These are phyloP conservation scores for Drosophila quinaria DNA, from an alignment of 2,888 invertebrate species.

Conservation along the genomic window DNA sequence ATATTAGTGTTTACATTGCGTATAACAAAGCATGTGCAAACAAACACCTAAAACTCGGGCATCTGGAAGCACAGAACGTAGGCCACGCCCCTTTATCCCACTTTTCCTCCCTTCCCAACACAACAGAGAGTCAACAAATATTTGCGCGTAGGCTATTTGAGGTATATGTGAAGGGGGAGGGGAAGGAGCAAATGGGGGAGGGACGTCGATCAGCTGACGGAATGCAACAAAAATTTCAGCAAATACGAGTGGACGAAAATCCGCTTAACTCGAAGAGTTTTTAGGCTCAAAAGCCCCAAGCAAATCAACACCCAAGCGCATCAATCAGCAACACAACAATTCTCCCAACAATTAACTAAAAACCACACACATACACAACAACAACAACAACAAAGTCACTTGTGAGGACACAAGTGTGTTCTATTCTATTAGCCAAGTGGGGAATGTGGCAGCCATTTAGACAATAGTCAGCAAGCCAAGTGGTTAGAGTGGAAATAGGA, in stretches of 20 bases:
- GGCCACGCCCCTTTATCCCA: neutral
- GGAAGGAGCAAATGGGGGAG: no score
- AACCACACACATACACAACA: conserved; percentile 38
- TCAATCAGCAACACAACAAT: conserved; percentile 59
- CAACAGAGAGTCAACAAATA: conserved; percentile 59
- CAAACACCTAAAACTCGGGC: conserved; percentile 61
- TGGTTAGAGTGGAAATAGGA: conserved; percentile 1
- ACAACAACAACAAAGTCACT: conserved; percentile 4
- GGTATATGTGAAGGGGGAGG: neutral
- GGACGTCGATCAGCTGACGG: conserved; percentile 24
- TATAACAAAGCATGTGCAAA: conserved; percentile 78
- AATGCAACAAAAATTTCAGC: conserved; percentile 38
- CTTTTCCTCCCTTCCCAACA: neutral
- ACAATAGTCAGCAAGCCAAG: conserved; percentile 21
- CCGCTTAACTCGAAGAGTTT: conserved; percentile 51
- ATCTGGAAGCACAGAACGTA: conserved; percentile 31
- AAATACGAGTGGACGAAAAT: conserved; percentile 41
- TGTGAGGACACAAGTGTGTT: conserved; percentile 31
- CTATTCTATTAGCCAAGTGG: conserved; percentile 70
- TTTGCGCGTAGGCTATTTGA: conserved; percentile 49
- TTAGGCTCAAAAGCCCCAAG: conserved; percentile 56
- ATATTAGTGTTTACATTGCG: conserved; percentile 57
- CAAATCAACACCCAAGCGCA: conserved; percentile 65
- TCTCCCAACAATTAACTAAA: conserved; percentile 73
- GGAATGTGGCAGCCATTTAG: conserved; percentile 40